phyloP scores from a whole-genome alignment of 2,797 vertebrate genomes.

The Gadopsis bispinosus region DNA sequence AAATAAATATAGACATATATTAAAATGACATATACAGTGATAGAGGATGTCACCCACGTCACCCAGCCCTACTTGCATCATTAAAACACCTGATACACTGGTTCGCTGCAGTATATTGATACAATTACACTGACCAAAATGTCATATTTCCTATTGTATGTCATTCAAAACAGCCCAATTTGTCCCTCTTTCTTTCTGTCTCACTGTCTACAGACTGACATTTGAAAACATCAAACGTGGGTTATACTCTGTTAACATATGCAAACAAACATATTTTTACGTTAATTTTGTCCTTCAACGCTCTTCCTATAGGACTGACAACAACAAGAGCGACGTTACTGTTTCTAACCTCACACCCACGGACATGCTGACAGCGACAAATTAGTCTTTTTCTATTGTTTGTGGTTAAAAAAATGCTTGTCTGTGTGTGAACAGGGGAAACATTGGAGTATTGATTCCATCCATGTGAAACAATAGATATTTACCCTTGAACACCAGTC shows the following conservation, averaged over 20 bases:
- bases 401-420: not conserved
- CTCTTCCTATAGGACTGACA: conserved; percentile 11
- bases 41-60: not conserved
- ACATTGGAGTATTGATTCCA: not conserved
- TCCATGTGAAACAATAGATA: conserved; percentile 17
- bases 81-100: not conserved
- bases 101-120: not conserved
- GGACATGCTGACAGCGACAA: not conserved
- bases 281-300: not conserved
- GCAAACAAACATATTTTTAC: not conserved
- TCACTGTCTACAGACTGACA: not conserved
- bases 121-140: not conserved
- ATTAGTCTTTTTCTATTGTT: not conserved
- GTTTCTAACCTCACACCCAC: not conserved
- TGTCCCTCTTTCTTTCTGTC: not conserved
- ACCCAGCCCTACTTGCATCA: not conserved
- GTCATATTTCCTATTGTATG: not conserved
- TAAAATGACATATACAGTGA: not conserved
- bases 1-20: not conserved
- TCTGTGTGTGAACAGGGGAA: conserved; percentile 10
- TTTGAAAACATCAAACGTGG: conserved; percentile 5
- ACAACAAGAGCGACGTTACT: conserved; percentile 11
- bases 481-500: conserved; percentile 5
- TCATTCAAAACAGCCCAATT: not conserved
- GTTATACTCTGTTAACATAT: not conserved